phyloP scores from a whole-genome alignment of 2,888 invertebrate genomes.

The Mycalesis mineus region DNA sequence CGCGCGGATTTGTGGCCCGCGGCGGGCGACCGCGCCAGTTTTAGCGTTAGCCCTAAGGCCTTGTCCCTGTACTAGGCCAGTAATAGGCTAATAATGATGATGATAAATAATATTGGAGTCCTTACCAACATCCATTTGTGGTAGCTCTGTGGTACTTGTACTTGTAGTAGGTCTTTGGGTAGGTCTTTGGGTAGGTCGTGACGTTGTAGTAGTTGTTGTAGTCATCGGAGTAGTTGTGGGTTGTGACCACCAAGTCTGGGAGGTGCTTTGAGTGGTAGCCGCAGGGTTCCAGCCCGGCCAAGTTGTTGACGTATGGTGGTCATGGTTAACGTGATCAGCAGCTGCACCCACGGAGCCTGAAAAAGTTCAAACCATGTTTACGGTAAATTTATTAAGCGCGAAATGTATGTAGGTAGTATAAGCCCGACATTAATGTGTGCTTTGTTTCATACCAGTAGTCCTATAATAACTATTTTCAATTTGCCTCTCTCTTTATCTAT shows the following conservation, averaged over 20 bases:
- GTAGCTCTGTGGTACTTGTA: conserved; percentile 31
- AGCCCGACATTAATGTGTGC: too few relatives aligned
- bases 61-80: too few relatives aligned
- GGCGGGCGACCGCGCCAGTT: too few relatives aligned
- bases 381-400: too few relatives aligned
- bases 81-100: too few relatives aligned
- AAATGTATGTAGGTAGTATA: too few relatives aligned
- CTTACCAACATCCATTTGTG: conserved; percentile 36
- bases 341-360: conserved; percentile 44
- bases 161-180: conserved; percentile 36
- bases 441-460: too few relatives aligned
- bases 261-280: conserved; percentile 47
- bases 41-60: too few relatives aligned
- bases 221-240: conserved; percentile 41
- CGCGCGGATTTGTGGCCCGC: too few relatives aligned
- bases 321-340: conserved; percentile 46
- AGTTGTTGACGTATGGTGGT: conserved; percentile 55
- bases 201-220: conserved; percentile 41
- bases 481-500: too few relatives aligned
- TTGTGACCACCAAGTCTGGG: conserved; percentile 58
- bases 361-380: too few relatives aligned
- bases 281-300: conserved; percentile 65
- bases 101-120: background rate
- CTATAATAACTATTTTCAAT: too few relatives aligned
- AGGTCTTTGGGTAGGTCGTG: conserved; percentile 26